Evolutionary conservation across 35 echinoderm and acorn worm genomes (phyloP).

Genomic region (Acanthaster planci): DNA sequence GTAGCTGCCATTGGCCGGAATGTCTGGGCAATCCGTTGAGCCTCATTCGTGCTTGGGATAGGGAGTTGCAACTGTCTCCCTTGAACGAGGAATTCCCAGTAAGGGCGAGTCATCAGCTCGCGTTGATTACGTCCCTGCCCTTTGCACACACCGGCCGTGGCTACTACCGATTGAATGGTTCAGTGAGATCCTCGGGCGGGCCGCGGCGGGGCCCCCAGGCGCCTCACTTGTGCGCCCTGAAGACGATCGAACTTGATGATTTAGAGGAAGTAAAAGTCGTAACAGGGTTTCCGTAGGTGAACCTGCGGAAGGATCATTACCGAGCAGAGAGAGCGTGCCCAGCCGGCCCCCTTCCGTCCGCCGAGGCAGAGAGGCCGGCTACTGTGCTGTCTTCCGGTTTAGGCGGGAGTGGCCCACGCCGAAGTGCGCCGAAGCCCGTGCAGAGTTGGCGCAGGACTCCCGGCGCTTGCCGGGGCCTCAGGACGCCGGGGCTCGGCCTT

Average conservation of each 20-base stretch:
- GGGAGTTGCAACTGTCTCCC: slow-evolving; percentile 90
- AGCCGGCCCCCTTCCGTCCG: neutral
- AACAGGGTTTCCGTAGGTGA: slow-evolving; percentile 97
- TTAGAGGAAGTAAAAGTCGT: slow-evolving; percentile 98
- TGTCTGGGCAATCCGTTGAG: slow-evolving; percentile 68
- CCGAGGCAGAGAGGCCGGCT: neutral
- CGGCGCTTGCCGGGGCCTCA: neutral
- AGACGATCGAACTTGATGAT: slow-evolving; percentile 96
- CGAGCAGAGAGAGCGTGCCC: neutral
- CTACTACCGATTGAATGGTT: slow-evolving; percentile 87
- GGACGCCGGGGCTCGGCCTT: neutral
- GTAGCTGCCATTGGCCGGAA: slow-evolving; percentile 44
- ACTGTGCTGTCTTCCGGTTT: neutral
- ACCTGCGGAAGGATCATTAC: slow-evolving; percentile 92
- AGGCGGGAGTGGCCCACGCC: neutral
- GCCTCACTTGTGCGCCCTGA: slow-evolving; percentile 58
- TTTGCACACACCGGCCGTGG: slow-evolving; percentile 90
- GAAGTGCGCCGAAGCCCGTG: neutral
- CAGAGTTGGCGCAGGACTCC: neutral
- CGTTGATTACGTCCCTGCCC: slow-evolving; percentile 91
- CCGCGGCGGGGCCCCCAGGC: slow-evolving; percentile 48
- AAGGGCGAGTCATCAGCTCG: slow-evolving; percentile 89
- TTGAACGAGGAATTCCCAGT: slow-evolving; percentile 95
- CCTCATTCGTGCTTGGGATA: slow-evolving; percentile 42
- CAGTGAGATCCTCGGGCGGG: slow-evolving; percentile 86